Percentiles rank a stretch among this genome's conserved stretches.
phyloP scores from a whole-genome alignment of 2,113 vertebrate species.

The Condylura cristata region DNA sequence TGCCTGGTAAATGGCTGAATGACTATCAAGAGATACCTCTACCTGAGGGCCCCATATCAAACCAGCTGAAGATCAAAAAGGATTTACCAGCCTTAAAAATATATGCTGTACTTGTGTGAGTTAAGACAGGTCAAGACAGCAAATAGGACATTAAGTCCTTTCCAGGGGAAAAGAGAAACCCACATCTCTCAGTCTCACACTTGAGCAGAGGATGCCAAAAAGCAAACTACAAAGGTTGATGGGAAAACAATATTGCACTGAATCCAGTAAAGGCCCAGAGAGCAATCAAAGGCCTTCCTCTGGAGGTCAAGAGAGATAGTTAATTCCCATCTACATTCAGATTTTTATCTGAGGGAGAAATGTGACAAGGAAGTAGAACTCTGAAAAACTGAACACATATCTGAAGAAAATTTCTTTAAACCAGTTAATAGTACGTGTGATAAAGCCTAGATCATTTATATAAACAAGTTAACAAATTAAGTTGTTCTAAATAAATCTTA shows the following conservation, averaged over 20 bases:
- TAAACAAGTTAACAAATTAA: neutral
- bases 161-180: neutral
- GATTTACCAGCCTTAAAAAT: neutral
- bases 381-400: neutral
- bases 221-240: neutral
- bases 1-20: neutral
- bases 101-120: neutral
- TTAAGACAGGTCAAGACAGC: neutral
- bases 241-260: neutral
- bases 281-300: neutral
- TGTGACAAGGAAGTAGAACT: neutral
- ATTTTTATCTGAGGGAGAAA: neutral
- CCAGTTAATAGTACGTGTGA: neutral
- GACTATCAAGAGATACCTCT: neutral
- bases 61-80: neutral
- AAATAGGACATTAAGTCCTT: neutral
- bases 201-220: neutral
- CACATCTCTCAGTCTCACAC: neutral
- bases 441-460: neutral
- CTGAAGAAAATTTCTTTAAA: slow-evolving; percentile 26
- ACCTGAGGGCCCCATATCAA: neutral
- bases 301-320: neutral
- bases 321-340: neutral
- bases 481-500: neutral
- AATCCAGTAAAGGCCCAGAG: neutral